A percentile compares a stretch with the other conserved stretches of the same genome.
Evolutionary conservation across 2,888 invertebrate genomes (phyloP).

Genomic region (Oligia strigilis): DNA sequence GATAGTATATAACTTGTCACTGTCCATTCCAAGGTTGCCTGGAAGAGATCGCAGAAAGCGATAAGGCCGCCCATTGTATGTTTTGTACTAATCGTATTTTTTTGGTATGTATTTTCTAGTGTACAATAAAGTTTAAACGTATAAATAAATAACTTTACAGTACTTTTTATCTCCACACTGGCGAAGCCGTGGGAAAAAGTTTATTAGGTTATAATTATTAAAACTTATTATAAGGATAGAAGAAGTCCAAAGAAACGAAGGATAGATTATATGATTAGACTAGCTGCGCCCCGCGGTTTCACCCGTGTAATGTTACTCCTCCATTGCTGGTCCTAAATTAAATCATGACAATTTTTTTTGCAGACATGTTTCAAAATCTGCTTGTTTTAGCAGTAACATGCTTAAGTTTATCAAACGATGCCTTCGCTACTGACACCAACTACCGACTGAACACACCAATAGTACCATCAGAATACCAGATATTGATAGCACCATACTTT

Average conservation of each 20-base stretch:
- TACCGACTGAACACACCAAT: conserved; percentile 85
- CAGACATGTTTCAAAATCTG: conserved; percentile 78
- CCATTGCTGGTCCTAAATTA: neutral
- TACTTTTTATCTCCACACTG: too few species aligned
- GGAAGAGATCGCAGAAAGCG: too few species aligned
- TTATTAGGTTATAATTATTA: neutral
- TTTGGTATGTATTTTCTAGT: too few species aligned
- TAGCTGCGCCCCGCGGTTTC: too few species aligned
- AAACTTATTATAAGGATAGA: neutral
- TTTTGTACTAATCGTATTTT: too few species aligned
- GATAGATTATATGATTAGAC: neutral
- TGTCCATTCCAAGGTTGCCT: too few species aligned
- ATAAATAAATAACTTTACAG: too few species aligned
- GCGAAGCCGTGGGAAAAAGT: too few species aligned
- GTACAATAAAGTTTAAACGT: too few species aligned
- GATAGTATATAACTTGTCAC: too few species aligned
- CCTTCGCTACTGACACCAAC: conserved; percentile 75
- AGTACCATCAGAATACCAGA: conserved; percentile 88
- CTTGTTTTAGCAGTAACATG: conserved; percentile 68
- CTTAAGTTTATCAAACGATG: conserved; percentile 68
- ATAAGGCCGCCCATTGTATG: too few species aligned
- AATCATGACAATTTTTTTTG: conserved; percentile 60
- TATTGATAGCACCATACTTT: conserved; percentile 89
- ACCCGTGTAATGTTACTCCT: neutral
- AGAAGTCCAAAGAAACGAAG: neutral